These are phyloP conservation scores for Hirundichthys speculiger DNA, from an alignment of 2,113 vertebrate species.

Conservation along the genomic window DNA sequence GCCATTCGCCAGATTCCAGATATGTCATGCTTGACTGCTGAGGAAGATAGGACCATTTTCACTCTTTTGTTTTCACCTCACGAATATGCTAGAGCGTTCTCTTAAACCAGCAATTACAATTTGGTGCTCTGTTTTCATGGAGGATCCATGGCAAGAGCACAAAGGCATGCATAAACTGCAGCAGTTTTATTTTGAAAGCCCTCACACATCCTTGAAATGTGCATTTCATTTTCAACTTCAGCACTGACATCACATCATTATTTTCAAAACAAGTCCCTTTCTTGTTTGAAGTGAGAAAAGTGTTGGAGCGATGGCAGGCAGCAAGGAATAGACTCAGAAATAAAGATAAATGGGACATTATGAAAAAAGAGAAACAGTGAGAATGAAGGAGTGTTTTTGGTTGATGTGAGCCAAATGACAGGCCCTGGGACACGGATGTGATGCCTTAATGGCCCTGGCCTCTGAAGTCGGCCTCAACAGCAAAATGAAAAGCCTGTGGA, in stretches of 20 bases:
- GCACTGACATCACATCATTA: conserved; percentile 60
- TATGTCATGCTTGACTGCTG: conserved; percentile 29
- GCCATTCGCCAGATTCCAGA: conserved; percentile 43
- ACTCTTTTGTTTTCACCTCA: conserved; percentile 19
- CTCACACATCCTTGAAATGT: conserved; percentile 46
- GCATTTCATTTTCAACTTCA: conserved; percentile 64
- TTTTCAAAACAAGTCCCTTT: conserved; percentile 67
- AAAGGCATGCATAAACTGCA: neutral
- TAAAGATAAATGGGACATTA: conserved; percentile 68
- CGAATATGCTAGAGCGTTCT: conserved; percentile 28
- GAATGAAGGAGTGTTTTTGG: conserved; percentile 58
- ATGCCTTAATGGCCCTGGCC: conserved; percentile 76
- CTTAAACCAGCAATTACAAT: conserved; percentile 33
- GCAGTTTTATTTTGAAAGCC: conserved; percentile 36
- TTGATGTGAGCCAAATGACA: conserved; percentile 74
- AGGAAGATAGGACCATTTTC: conserved; percentile 17
- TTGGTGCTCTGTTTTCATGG: conserved; percentile 30
- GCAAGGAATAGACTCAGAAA: conserved; percentile 47
- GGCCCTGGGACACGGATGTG: conserved; percentile 74
- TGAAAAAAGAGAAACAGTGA: conserved; percentile 41
- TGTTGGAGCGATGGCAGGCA: conserved; percentile 46
- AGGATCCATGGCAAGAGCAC: conserved; percentile 8
- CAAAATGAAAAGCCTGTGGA: conserved; percentile 75
- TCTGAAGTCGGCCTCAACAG: conserved; percentile 70
- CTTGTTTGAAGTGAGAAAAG: conserved; percentile 71